Evolutionary conservation across 2,888 invertebrate species (phyloP).

Genomic region (Eupeodes luniger): DNA sequence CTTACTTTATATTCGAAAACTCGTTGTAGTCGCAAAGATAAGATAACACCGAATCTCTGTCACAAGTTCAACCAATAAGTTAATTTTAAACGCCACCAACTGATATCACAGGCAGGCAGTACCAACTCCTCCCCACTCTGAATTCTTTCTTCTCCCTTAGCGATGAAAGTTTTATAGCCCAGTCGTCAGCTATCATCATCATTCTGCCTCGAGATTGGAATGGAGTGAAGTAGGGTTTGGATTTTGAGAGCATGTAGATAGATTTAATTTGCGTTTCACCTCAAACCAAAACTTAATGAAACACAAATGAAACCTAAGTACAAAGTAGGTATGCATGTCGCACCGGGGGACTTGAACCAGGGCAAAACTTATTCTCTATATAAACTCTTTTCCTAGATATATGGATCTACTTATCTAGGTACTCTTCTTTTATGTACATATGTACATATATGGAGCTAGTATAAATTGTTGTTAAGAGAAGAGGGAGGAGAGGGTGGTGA

Average conservation of each 20-base stretch:
- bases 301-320: conserved; percentile 11
- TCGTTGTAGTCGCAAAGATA: conserved; percentile 32
- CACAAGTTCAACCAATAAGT: conserved; percentile 70
- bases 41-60: conserved; percentile 48
- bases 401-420: background rate
- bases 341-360: background rate
- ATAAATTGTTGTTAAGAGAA: too few relatives aligned
- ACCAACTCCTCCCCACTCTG: conserved; percentile 7
- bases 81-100: conserved; percentile 59
- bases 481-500: background rate
- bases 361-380: background rate
- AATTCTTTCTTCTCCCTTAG: background rate
- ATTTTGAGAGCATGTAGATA: background rate
- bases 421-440: too few relatives aligned
- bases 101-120: conserved; percentile 37
- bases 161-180: conserved; percentile 47
- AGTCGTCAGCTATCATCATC: conserved; percentile 1
- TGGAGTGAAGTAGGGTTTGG: conserved; percentile 17
- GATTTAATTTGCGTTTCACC: conserved; percentile 51
- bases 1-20: background rate
- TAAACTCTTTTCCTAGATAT: background rate
- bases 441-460: too few relatives aligned
- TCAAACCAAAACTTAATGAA: conserved; percentile 40
- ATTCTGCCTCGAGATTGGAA: too few relatives aligned
- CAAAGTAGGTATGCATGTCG: background rate